Percentiles rank a stretch among this genome's conserved stretches.
Conservation (phyloP, 2,888 invertebrate genomes). For the Epistrophe eligans region DNA sequence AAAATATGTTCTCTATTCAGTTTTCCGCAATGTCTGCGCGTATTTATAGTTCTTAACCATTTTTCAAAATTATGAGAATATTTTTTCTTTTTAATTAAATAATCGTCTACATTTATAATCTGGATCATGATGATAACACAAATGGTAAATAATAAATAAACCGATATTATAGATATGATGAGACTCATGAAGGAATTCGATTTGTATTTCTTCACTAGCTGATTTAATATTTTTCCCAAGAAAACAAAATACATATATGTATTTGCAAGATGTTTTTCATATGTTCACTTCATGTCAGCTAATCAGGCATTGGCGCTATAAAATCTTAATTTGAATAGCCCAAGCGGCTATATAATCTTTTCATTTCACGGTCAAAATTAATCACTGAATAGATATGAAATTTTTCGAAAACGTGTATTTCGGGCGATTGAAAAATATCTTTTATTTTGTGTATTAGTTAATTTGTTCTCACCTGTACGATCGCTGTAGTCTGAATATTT, state of each 20-base stretch:
- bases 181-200: background rate
- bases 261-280: background rate
- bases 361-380: constrained; percentile 34
- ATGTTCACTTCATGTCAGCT: background rate
- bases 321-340: constrained; percentile 7
- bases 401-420: constrained; percentile 25
- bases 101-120: constrained; percentile 22
- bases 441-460: background rate
- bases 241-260: background rate
- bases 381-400: background rate
- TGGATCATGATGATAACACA: constrained; percentile 35
- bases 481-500: constrained; percentile 38
- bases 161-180: background rate
- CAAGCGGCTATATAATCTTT: background rate
- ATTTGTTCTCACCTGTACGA: constrained; percentile 13
- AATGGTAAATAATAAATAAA: background rate
- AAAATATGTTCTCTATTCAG: background rate
- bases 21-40: background rate
- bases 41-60: constrained; percentile 44
- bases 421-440: background rate
- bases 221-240: background rate
- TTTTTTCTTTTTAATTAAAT: constrained; percentile 47
- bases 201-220: background rate
- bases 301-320: background rate
- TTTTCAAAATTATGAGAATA: constrained; percentile 42